Evolutionary conservation across 2,113 vertebrate genomes (phyloP).

Genomic region (Atherinomorus stipes): DNA sequence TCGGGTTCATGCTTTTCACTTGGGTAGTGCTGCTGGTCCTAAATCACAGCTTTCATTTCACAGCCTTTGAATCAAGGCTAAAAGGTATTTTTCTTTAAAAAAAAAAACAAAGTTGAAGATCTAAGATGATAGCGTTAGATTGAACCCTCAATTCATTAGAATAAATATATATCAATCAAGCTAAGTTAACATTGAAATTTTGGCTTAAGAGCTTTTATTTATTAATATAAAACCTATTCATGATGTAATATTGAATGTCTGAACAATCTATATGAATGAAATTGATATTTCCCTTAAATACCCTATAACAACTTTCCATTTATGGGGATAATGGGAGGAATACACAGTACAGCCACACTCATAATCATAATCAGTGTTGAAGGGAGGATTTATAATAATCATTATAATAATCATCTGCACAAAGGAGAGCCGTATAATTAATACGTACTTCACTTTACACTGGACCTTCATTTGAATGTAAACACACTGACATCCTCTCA

Average conservation of each 20-base stretch:
- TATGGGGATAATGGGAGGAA: conserved; percentile 10
- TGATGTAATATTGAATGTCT: not conserved
- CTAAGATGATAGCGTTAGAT: not conserved
- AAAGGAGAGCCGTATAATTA: not conserved
- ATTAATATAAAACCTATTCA: not conserved
- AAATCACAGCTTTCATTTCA: conserved; percentile 9
- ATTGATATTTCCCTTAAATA: not conserved
- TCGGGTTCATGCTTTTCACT: conserved; percentile 39
- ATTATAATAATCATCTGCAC: conserved; percentile 5
- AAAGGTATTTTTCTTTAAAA: not conserved
- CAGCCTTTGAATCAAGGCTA: conserved; percentile 22
- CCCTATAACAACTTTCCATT: not conserved
- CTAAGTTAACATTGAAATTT: not conserved
- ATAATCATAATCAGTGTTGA: not conserved
- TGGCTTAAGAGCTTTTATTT: not conserved
- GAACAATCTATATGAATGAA: not conserved
- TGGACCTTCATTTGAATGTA: not conserved
- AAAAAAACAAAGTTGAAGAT: not conserved
- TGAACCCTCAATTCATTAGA: not conserved
- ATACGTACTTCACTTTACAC: not conserved
- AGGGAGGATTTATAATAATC: conserved; percentile 1
- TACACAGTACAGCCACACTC: not conserved
- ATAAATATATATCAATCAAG: not conserved
- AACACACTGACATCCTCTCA: not conserved
- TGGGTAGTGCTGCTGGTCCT: conserved; percentile 37